phyloP scores from a whole-genome alignment of 2,888 invertebrate species.

The Dendrolimus pini region DNA sequence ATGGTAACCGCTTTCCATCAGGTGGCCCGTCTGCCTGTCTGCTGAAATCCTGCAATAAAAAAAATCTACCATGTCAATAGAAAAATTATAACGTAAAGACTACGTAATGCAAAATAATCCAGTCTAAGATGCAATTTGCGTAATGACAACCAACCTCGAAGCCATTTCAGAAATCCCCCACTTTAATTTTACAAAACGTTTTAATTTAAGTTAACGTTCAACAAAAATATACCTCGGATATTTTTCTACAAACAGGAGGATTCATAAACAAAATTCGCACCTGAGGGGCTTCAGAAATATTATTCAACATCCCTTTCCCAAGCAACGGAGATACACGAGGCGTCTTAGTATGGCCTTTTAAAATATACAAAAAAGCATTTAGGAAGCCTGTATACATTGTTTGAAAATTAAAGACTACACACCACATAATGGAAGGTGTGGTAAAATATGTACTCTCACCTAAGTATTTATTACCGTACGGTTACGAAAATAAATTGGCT shows the following conservation, averaged over 20 bases:
- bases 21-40: too few relatives aligned
- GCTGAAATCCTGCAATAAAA: too few relatives aligned
- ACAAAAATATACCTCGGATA: slow-evolving; percentile 9
- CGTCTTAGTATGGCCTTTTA: slow-evolving; percentile 2
- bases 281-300: slow-evolving; percentile 24
- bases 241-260: slow-evolving; percentile 15
- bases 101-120: background rate
- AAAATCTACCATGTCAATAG: too few relatives aligned
- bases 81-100: too few relatives aligned
- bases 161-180: slow-evolving; percentile 1
- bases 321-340: slow-evolving; percentile 5
- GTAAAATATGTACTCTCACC: too few relatives aligned
- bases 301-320: slow-evolving; percentile 4
- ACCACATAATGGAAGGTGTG: too few relatives aligned
- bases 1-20: too few relatives aligned
- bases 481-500: too few relatives aligned
- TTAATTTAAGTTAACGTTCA: slow-evolving; percentile 1
- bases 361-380: background rate
- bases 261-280: slow-evolving; percentile 48
- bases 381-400: background rate
- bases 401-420: too few relatives aligned
- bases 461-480: too few relatives aligned
- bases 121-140: background rate
- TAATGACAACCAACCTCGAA: background rate
- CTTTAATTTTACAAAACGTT: slow-evolving; percentile 2